phyloP scores from a whole-genome alignment of 2,888 invertebrate genomes.

The Xylota segnis region DNA sequence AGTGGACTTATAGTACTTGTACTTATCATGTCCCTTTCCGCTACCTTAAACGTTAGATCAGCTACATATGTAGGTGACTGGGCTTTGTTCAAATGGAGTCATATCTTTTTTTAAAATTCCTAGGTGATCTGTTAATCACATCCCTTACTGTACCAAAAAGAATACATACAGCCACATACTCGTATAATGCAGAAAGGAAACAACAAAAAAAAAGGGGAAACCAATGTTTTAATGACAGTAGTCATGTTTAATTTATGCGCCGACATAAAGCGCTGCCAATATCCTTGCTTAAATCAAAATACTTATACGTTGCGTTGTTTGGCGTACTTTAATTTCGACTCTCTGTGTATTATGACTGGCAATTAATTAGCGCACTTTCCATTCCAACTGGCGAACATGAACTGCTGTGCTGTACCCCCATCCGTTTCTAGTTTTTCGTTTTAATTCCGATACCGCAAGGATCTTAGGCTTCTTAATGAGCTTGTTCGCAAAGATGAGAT shows the following conservation, averaged over 20 bases:
- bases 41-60: too few relatives aligned
- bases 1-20: too few relatives aligned
- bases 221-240: slow-evolving; percentile 54
- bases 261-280: slow-evolving; percentile 47
- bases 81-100: too few relatives aligned
- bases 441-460: slow-evolving; percentile 58
- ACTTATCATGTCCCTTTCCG: too few relatives aligned
- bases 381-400: slow-evolving; percentile 42
- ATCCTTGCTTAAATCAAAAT: slow-evolving; percentile 63
- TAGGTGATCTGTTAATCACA: not conserved
- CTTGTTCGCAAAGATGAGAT: slow-evolving; percentile 69
- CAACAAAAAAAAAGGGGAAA: not conserved
- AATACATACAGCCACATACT: too few relatives aligned
- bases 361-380: slow-evolving; percentile 66
- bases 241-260: slow-evolving; percentile 64
- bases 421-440: slow-evolving; percentile 28
- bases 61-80: too few relatives aligned
- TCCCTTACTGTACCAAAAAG: slow-evolving; percentile 23
- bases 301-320: slow-evolving; percentile 68
- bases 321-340: slow-evolving; percentile 63
- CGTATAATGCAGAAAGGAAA: not conserved
- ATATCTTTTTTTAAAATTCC: too few relatives aligned
- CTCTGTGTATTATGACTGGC: slow-evolving; percentile 52
- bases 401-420: not conserved
- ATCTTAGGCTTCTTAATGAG: slow-evolving; percentile 66